phyloP scores from a whole-genome alignment of 2,888 invertebrate genomes.

The Catocala sponsa region DNA sequence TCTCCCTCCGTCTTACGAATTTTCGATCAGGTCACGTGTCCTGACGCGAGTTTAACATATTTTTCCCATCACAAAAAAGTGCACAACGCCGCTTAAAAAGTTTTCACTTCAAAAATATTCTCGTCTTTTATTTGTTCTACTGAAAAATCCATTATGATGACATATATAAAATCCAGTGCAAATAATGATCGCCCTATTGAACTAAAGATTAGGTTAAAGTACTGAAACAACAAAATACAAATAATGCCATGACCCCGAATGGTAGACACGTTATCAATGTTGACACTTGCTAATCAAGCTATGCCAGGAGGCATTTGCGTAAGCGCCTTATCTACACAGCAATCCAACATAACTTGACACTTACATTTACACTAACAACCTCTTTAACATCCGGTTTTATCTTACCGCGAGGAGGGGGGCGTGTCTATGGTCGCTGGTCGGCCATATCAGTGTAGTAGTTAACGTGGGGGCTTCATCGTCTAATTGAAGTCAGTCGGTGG shows the following conservation, averaged over 20 bases:
- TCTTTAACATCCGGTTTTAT: conserved; percentile 2
- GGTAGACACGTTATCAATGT: conserved; percentile 76
- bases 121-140: too few relatives aligned
- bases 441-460: conserved; percentile 72
- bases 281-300: conserved; percentile 78
- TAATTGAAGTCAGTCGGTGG: conserved; percentile 73
- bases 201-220: conserved; percentile 16
- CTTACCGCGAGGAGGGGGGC: conserved; percentile 24
- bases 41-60: too few relatives aligned
- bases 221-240: conserved; percentile 58
- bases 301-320: conserved; percentile 81
- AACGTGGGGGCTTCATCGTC: conserved; percentile 70
- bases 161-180: conserved; percentile 17
- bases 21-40: too few relatives aligned
- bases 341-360: conserved; percentile 58
- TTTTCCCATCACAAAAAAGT: too few relatives aligned
- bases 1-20: too few relatives aligned
- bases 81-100: too few relatives aligned
- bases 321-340: conserved; percentile 70
- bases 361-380: conserved; percentile 8
- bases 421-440: conserved; percentile 59
- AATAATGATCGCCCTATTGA: conserved; percentile 19
- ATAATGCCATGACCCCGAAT: conserved; percentile 71
- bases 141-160: conserved; percentile 7
- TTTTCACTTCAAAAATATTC: too few relatives aligned